A percentile compares a stretch with the other conserved stretches of the same genome.
Conservation (phyloP, 2,888 invertebrate species). For the Epinotia demarniana region DNA sequence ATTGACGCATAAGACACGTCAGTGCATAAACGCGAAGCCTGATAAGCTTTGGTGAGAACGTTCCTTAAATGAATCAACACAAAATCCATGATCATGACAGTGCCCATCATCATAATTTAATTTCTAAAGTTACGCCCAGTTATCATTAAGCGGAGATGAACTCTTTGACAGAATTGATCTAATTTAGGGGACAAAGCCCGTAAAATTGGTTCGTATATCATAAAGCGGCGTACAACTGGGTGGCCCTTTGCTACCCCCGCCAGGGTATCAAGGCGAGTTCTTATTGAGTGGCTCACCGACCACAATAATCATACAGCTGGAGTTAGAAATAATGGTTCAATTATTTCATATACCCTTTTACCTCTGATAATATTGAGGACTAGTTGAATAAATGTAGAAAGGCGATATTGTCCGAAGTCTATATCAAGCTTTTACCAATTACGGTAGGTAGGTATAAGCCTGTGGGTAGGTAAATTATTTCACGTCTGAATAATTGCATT, state of each 20-base stretch:
- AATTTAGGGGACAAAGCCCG: conserved; percentile 38
- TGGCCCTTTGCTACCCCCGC: background rate
- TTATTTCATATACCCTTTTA: conserved; percentile 23
- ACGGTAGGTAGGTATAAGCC: background rate
- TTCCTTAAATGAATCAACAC: background rate
- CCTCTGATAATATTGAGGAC: background rate
- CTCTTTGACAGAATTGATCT: conserved; percentile 40
- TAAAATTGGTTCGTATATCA: conserved; percentile 44
- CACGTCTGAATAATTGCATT: background rate
- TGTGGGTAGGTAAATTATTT: background rate
- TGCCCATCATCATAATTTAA: conserved; percentile 6
- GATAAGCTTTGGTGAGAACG: background rate
- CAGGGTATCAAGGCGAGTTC: conserved; percentile 30
- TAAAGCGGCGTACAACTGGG: conserved; percentile 33
- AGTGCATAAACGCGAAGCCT: background rate
- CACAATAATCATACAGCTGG: conserved; percentile 15
- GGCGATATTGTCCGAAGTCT: background rate
- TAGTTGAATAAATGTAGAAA: background rate
- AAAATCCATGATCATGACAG: conserved; percentile 1
- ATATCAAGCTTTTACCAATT: too few species aligned
- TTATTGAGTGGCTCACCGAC: conserved; percentile 40
- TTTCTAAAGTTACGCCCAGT: conserved; percentile 22
- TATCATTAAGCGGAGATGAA: conserved; percentile 35
- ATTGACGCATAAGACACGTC: background rate
- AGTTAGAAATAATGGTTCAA: conserved; percentile 12